Conservation (phyloP, 2,113 vertebrate genomes). For the Pterophyllum scalare region DNA sequence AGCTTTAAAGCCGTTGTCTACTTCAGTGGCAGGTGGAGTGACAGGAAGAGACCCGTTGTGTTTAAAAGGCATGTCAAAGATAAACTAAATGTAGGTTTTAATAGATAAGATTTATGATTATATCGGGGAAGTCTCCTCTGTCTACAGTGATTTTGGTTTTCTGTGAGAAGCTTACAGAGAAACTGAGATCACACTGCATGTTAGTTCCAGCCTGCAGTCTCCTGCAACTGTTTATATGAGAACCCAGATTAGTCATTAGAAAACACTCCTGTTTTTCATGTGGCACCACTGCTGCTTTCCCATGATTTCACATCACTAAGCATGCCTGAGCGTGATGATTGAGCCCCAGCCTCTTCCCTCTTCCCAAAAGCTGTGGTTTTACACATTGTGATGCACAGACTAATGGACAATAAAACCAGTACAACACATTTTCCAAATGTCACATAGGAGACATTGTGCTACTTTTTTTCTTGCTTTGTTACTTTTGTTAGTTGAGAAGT, state of each 20-base stretch:
- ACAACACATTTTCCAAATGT: background rate
- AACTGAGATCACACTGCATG: background rate
- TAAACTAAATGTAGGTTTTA: background rate
- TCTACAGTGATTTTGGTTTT: background rate
- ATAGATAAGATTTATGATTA: background rate
- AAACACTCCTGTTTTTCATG: slow-evolving; percentile 36
- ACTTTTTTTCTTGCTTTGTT: background rate
- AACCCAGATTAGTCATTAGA: slow-evolving; percentile 31
- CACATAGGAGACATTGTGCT: background rate
- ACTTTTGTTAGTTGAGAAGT: background rate
- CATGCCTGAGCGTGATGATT: slow-evolving; percentile 24
- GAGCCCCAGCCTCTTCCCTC: background rate
- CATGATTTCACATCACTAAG: slow-evolving; percentile 23
- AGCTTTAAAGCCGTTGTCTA: background rate
- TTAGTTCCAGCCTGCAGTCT: background rate
- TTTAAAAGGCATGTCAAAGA: slow-evolving; percentile 9
- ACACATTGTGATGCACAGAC: background rate
- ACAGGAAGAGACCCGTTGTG: background rate
- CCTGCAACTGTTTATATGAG: background rate
- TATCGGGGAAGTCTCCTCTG: background rate
- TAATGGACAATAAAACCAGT: background rate
- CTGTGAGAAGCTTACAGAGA: background rate
- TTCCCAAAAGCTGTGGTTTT: background rate
- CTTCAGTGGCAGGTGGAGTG: background rate
- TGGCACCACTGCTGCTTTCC: slow-evolving; percentile 4